Conservation (phyloP, 2,888 invertebrate genomes). For the Leucozona laternaria region DNA sequence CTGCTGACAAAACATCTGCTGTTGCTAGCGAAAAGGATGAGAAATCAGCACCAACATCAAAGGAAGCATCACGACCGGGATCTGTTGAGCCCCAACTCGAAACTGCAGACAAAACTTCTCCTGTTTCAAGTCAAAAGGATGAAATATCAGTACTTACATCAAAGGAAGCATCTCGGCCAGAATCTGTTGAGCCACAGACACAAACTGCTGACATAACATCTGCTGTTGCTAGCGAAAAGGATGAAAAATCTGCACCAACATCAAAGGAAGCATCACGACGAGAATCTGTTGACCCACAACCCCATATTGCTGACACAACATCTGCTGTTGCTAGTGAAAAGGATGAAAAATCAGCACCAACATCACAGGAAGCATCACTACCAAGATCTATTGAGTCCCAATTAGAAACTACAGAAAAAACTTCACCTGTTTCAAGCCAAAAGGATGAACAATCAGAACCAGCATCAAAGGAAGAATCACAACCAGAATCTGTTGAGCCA, state of each 20-base stretch:
- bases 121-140: constrained; percentile 45
- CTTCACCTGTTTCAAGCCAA: background rate
- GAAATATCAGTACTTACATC: constrained; percentile 29
- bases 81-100: constrained; percentile 58
- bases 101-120: constrained; percentile 49
- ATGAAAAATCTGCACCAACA: constrained; percentile 50
- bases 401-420: constrained; percentile 31
- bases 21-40: too few species aligned
- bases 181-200: constrained; percentile 22
- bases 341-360: constrained; percentile 7
- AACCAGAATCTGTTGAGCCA: constrained; percentile 56
- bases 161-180: constrained; percentile 68
- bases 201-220: constrained; percentile 54
- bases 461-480: constrained; percentile 46
- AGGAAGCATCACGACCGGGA: background rate
- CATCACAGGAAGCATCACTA: constrained; percentile 1
- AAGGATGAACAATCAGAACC: constrained; percentile 17
- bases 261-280: constrained; percentile 71
- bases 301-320: constrained; percentile 19
- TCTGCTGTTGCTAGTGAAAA: constrained; percentile 21
- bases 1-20: too few species aligned
- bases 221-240: constrained; percentile 10
- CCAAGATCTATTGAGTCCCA: constrained; percentile 42
- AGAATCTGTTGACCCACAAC: constrained; percentile 44
- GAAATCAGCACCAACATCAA: background rate